Base-by-base conservation (phyloP, 2,888 invertebrate genomes). In the Linnaemya vulpina region DNA sequence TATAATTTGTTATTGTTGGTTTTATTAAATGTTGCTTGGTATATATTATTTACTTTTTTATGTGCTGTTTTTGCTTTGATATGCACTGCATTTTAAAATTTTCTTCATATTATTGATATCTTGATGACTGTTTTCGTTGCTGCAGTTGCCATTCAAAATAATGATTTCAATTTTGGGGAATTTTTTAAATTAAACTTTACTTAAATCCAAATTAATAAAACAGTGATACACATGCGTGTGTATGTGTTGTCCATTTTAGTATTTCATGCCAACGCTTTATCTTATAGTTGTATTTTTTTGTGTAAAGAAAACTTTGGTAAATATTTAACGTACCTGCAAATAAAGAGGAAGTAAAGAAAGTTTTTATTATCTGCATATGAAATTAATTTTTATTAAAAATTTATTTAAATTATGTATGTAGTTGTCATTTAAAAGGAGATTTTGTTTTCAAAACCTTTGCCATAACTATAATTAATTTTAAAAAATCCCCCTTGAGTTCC, bases 281-380 rank as follows among this genome's bases (percentile, higher is more conserved):
- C 22, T 38, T 49, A 20, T 77, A 22, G 22, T 11, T 40, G 9
- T 13, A 62, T 20, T 46, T 22, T 35, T 58, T 43, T 62, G 15
- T 71, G 20, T 13, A 43, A 51, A 20, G 15, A 63, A 22, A 62
- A n/a, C 13, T 65, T 30, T 43, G 13, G 20, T 65, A 35, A 35
- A 65, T 35, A 58, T 55, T 11, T 58, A 58, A 80, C 79, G 73
- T 80, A 80, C 79, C 79, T 80, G 79, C 38, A 80, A 80, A 55
- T 38, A 80, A 65, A 73, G 8, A 58, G 15, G 30, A 51, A 78
- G 51, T 40, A 25, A 65, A 62, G 46, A 67, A 60, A 17, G 20
- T 17, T 49, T 1, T 49, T 17, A 49, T 49, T 63, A 43, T n/a
- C 7, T 74, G 3, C n/a, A 38, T 22, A 40, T 30, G 13, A 63